Conservation (phyloP, 2,113 vertebrate species). For the Lipotes vexillifer region DNA sequence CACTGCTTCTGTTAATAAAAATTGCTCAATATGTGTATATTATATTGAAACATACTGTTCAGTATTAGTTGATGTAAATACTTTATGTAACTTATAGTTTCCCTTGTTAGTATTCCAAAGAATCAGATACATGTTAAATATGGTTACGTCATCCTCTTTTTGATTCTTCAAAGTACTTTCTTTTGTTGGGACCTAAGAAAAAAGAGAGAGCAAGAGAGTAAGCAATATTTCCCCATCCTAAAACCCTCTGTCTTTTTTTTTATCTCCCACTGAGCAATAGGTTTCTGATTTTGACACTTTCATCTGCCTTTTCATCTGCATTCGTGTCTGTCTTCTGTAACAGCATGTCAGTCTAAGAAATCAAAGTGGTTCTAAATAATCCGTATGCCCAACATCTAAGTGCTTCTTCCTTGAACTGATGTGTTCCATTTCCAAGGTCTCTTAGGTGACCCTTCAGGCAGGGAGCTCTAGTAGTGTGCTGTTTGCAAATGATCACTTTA, state of each 20-base stretch:
- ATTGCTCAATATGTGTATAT: neutral
- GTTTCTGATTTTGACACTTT: conserved; percentile 37
- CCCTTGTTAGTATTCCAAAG: neutral
- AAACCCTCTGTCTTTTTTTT: neutral
- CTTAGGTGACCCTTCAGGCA: neutral
- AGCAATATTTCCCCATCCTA: neutral
- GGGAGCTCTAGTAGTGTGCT: neutral
- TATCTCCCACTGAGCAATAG: neutral
- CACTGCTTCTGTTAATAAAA: neutral
- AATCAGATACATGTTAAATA: neutral
- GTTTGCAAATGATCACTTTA: neutral
- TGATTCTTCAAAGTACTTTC: neutral
- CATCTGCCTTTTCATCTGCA: conserved; percentile 10
- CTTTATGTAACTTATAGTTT: neutral
- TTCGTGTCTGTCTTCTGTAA: neutral
- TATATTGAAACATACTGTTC: neutral
- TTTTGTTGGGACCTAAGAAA: neutral
- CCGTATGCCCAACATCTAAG: neutral
- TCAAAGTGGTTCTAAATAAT: conserved; percentile 42
- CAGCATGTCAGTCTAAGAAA: conserved; percentile 22
- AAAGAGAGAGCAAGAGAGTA: neutral
- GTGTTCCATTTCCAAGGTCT: neutral
- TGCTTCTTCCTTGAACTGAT: neutral
- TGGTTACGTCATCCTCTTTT: neutral
- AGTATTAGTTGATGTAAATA: neutral